Conservation (phyloP, 2,113 vertebrate genomes). For the Neomonachus schauinslandi region DNA sequence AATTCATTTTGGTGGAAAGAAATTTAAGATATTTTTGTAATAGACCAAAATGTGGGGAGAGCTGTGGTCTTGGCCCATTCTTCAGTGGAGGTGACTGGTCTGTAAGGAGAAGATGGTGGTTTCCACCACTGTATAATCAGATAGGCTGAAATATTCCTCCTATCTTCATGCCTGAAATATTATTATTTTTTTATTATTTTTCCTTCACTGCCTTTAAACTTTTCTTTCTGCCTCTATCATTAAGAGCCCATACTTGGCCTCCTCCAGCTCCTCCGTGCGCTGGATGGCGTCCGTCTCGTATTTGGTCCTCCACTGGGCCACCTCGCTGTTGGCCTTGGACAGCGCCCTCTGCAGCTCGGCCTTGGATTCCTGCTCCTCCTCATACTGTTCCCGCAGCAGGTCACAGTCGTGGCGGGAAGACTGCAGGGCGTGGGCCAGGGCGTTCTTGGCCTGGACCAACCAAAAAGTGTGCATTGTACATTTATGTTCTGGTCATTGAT, state of each 20-base stretch:
- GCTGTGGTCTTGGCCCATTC: neutral
- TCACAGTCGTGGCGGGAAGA: conserved; percentile 91
- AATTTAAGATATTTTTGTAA: neutral
- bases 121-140: neutral
- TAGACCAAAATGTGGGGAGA: neutral
- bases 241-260: conserved; percentile 87
- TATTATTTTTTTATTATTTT: neutral
- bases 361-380: conserved; percentile 89
- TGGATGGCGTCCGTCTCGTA: conserved; percentile 88
- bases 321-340: conserved; percentile 91
- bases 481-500: neutral
- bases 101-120: neutral
- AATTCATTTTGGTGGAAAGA: neutral
- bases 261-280: conserved; percentile 90
- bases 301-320: conserved; percentile 92
- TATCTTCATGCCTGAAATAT: neutral
- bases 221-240: neutral
- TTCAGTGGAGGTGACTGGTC: neutral
- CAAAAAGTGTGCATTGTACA: neutral
- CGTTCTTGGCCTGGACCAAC: conserved; percentile 90
- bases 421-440: conserved; percentile 90
- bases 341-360: conserved; percentile 88
- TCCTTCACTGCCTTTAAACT: neutral
- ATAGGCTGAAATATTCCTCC: neutral
- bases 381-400: conserved; percentile 90